phyloP scores from a whole-genome alignment of 2,888 invertebrate species.

The Drosophila conformis region DNA sequence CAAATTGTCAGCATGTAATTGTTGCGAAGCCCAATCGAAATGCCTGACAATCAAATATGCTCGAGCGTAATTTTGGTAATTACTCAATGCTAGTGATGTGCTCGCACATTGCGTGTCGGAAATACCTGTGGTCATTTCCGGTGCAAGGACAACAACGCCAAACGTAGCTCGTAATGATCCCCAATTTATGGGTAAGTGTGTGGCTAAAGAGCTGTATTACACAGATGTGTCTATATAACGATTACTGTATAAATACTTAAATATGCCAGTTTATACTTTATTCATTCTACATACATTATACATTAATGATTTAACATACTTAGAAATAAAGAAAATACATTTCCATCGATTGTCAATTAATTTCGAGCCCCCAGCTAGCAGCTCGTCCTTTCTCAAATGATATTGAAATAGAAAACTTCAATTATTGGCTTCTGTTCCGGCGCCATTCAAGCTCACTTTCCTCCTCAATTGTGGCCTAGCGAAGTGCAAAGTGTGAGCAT shows the following conservation, averaged over 20 bases:
- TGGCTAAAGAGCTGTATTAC: neutral
- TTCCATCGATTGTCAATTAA: conserved; percentile 56
- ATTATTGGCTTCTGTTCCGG: conserved; percentile 22
- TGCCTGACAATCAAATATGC: conserved; percentile 45
- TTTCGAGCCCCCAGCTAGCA: conserved; percentile 21
- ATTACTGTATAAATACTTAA: neutral
- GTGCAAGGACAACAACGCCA: conserved; percentile 5
- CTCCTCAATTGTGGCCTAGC: conserved; percentile 51
- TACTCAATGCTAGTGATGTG: conserved; percentile 23
- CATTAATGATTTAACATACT: neutral
- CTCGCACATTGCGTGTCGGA: conserved; percentile 37
- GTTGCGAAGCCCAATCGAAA: conserved; percentile 4
- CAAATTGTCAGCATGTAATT: conserved; percentile 43
- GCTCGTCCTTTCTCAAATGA: conserved; percentile 6
- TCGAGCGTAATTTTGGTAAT: conserved; percentile 24
- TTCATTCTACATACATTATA: neutral
- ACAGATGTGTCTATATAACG: neutral
- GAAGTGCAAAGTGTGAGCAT: conserved; percentile 46
- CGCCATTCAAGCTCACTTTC: conserved; percentile 32
- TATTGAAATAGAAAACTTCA: conserved; percentile 41
- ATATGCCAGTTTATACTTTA: neutral
- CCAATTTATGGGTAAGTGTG: conserved; percentile 4
- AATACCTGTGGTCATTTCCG: conserved; percentile 27
- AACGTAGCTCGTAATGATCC: neutral
- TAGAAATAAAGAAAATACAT: conserved; percentile 1